Evolutionary conservation across 2,888 invertebrate genomes (phyloP), one percentile per base, ranked within the genome.

Genomic region (Drosophila prostipennis): DNA sequence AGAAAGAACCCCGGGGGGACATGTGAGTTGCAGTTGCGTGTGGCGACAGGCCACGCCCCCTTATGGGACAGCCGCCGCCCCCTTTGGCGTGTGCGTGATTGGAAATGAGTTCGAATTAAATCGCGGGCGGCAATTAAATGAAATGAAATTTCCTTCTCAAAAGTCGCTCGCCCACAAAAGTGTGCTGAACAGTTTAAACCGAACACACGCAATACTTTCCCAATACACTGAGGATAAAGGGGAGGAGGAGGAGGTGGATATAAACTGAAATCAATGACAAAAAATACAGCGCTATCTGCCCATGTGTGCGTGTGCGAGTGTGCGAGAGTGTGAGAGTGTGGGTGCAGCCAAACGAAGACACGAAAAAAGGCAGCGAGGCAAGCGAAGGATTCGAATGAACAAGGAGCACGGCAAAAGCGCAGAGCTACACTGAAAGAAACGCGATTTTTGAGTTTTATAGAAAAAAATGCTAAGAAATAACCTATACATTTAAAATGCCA

Each of bases 261-360:
- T 76, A 78, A 75, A 78, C 64, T 58, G 56, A 78, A 76, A 76
- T 76, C 78, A 78, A 75, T 72, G 72, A 69, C 73, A 76, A 68
- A 68, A 74, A 60, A 53, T 52, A 70, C 59, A 53, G 52, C 42
- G 52, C 26, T 36, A 55, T 51, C 39, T 39, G 48, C 11, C 43
- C 43, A 45, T 55, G 40, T 45, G 43, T 56, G 36, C 26, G 26
- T 37, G 46, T 16, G 54, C 10, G 46, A 11, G 55, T 54, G 54
- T 34, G 36, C 11, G 45, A 23, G 40, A 16, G 55, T 29, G 45
- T 55, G 45, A 23, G 40, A 16, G 55, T 29, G 45, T 55, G 46
- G 51, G 65, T 57, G 52, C 69, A 39, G 42, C 23, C 58, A 53
- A 26, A 59, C 37, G 39, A 65, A 64, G 51, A 64, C 29, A 16